Percentiles rank a stretch among this genome's conserved stretches.
These are phyloP conservation scores for Poecilus cupreus DNA, from an alignment of 2,888 invertebrate genomes.

Conservation along the genomic window DNA sequence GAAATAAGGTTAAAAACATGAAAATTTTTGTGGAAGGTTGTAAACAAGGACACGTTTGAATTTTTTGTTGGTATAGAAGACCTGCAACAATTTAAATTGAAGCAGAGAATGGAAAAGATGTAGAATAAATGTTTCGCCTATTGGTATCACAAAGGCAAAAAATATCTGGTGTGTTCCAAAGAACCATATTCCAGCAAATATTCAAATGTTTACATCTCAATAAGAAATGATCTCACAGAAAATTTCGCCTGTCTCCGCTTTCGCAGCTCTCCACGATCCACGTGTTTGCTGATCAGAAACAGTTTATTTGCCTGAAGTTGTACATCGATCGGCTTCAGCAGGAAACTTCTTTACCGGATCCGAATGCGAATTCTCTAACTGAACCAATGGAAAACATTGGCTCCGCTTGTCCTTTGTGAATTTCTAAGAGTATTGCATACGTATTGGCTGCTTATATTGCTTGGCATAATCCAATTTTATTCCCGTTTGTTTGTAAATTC, in stretches of 20 bases:
- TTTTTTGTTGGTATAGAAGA: not conserved
- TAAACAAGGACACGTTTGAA: too few relatives aligned
- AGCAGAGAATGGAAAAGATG: not conserved
- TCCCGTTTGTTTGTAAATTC: conserved; percentile 48
- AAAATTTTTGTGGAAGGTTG: too few relatives aligned
- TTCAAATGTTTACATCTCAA: conserved; percentile 56
- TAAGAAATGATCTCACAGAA: conserved; percentile 46
- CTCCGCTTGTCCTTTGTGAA: conserved; percentile 53
- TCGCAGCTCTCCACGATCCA: not conserved
- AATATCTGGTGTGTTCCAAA: not conserved
- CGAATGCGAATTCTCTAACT: conserved; percentile 8
- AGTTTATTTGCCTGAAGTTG: conserved; percentile 42
- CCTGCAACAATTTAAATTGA: not conserved
- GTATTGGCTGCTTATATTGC: conserved; percentile 56
- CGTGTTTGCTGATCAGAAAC: conserved; percentile 51
- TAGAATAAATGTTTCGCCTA: not conserved
- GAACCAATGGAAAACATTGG: conserved; percentile 17
- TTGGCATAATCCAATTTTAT: conserved; percentile 52
- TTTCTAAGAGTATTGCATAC: conserved; percentile 50
- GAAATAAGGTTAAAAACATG: too few relatives aligned
- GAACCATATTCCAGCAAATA: conserved; percentile 46
- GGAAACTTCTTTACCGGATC: conserved; percentile 44
- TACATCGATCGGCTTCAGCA: conserved; percentile 41
- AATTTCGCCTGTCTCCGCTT: not conserved
- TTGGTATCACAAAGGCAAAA: conserved; percentile 16